Percentiles rank a stretch among this genome's conserved stretches.
These are phyloP conservation scores for Chinchilla lanigera DNA, from an alignment of 2,113 vertebrate genomes.

Conservation along the genomic window DNA sequence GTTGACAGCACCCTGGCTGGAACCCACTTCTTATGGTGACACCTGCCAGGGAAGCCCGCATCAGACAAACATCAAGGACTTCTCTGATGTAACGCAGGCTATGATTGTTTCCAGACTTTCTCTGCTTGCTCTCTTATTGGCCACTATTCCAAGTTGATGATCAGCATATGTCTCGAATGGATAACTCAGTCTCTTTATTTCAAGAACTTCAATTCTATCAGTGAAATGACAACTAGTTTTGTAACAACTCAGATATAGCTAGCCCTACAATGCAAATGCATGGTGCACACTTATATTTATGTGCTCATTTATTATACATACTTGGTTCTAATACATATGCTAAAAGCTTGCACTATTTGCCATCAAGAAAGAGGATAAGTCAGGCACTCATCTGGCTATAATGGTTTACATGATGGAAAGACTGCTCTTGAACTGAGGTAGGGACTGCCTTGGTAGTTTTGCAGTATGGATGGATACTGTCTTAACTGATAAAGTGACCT, in stretches of 20 bases:
- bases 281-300: not conserved
- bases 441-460: not conserved
- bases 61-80: conserved; percentile 68
- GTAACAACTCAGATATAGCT: not conserved
- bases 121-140: not conserved
- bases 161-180: conserved; percentile 48
- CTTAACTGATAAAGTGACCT: not conserved
- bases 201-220: not conserved
- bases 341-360: not conserved
- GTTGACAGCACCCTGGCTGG: conserved; percentile 64
- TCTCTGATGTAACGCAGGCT: conserved; percentile 51
- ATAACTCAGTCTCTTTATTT: conserved; percentile 51
- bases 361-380: not conserved
- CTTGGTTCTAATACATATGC: not conserved
- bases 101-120: conserved; percentile 39
- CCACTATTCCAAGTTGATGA: conserved; percentile 28
- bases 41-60: conserved; percentile 60
- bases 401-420: not conserved
- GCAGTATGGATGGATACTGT: not conserved
- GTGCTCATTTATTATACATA: not conserved
- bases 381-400: not conserved
- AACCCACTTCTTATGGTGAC: conserved; percentile 22
- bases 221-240: conserved; percentile 23
- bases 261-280: not conserved
- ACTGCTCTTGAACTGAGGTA: not conserved